Evolutionary conservation across 2,113 vertebrate genomes (phyloP).

Genomic region (Pteronura brasiliensis): DNA sequence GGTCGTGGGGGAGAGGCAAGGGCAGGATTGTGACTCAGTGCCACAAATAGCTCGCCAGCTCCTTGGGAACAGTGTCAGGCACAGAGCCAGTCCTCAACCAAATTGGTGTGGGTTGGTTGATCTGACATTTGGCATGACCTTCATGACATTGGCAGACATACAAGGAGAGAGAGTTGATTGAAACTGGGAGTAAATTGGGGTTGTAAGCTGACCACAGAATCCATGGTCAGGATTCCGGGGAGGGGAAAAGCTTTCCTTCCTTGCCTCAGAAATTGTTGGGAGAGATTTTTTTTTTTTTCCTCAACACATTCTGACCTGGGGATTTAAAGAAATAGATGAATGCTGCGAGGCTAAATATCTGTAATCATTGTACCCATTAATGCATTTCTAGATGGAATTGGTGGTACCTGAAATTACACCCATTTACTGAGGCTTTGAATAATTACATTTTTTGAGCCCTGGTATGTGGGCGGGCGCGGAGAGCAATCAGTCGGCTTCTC

Average conservation of each 20-base stretch:
- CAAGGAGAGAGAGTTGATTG: not conserved
- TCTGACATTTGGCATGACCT: not conserved
- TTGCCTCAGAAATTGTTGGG: not conserved
- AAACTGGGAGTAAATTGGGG: not conserved
- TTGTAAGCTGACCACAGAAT: not conserved
- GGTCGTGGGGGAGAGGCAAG: not conserved
- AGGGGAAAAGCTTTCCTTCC: not conserved
- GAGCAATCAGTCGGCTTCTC: not conserved
- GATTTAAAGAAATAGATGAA: conserved; percentile 21
- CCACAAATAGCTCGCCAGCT: not conserved
- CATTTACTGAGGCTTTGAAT: conserved; percentile 35
- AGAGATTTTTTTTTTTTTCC: conserved; percentile 11
- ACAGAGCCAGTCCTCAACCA: not conserved
- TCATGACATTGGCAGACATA: not conserved
- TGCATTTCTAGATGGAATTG: conserved; percentile 42
- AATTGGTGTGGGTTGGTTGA: not conserved
- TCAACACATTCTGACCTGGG: conserved; percentile 22
- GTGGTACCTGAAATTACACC: conserved; percentile 54
- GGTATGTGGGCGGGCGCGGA: conserved; percentile 33
- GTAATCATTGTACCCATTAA: conserved; percentile 35
- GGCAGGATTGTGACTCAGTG: not conserved
- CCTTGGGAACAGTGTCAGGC: not conserved
- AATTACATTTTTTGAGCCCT: not conserved
- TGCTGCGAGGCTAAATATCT: conserved; percentile 40
- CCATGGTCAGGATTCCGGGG: not conserved